These are phyloP conservation scores for Coleophora flavipennella DNA, from an alignment of 2,888 invertebrate species.

Conservation along the genomic window DNA sequence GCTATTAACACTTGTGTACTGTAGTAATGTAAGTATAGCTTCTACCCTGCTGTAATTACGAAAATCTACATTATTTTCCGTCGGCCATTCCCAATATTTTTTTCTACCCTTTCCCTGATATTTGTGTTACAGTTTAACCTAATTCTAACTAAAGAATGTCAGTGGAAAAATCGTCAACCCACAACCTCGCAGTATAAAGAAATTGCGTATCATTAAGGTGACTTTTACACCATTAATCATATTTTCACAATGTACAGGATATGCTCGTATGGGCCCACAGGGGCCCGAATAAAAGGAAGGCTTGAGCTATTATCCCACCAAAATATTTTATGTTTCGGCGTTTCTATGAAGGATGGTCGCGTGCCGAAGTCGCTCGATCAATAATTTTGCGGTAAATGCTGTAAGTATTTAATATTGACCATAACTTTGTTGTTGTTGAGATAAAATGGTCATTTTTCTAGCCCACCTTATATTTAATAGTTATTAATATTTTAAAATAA, in stretches of 20 bases:
- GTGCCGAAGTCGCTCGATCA: conserved; percentile 6
- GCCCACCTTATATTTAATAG: too few relatives aligned
- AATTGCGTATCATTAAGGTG: conserved; percentile 54
- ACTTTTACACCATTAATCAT: conserved; percentile 55
- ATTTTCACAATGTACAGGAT: conserved; percentile 55
- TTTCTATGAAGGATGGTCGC: conserved; percentile 19
- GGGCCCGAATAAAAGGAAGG: conserved; percentile 48
- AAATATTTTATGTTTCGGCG: conserved; percentile 42
- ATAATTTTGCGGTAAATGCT: conserved; percentile 5
- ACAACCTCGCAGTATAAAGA: conserved; percentile 27
- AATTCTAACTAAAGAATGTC: conserved; percentile 36
- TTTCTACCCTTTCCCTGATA: conserved; percentile 8
- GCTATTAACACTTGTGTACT: too few relatives aligned
- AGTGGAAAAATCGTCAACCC: conserved; percentile 26
- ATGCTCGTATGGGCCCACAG: conserved; percentile 16
- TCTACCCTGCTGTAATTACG: too few relatives aligned
- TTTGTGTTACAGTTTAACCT: conserved; percentile 10
- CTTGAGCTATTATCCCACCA: conserved; percentile 48
- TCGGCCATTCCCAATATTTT: neutral
- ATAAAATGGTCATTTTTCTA: too few relatives aligned
- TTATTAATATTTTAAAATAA: too few relatives aligned
- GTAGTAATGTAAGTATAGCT: too few relatives aligned
- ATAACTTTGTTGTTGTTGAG: neutral
- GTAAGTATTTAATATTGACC: neutral
- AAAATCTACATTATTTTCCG: too few relatives aligned